Evolutionary conservation across 2,113 vertebrate species (phyloP), one percentile per base, ranked within the genome.

Genomic region (Lepus europaeus): DNA sequence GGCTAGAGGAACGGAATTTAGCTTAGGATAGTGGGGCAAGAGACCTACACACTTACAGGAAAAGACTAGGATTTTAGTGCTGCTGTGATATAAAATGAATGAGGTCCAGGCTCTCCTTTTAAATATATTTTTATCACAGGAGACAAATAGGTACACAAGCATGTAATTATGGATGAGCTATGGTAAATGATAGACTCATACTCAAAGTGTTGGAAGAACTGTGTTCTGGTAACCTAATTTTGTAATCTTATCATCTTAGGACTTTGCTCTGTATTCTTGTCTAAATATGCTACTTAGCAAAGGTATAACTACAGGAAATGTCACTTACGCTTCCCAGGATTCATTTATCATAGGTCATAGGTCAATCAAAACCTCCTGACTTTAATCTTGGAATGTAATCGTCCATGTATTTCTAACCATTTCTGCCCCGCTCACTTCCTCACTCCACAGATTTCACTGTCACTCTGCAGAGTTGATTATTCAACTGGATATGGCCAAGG

Each of bases 371-470:
- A 66, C 56, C 76, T 73, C 51, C 16, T 69, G 78, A 17, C 53
- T 94, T 94, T 74, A 84, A 39, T 69, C 87, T 56, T 88, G 23
- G 25, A 90, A 84, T 79, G 79, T 68, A 12, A 83, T 16, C 39
- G n/a, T 61, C 12, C 49, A 87, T 92, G 63, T n/a, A 53, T 69
- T 4, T 72, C n/a, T 9, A 63, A 25, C 73, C 82, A 79, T 45
- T 39, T 69, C 29, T 33, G 9, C 33, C 36, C 33, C 7, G 74
- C 23, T 95, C 17, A 70, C 27, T 51, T 79, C 39, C 91, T 63
- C 23, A 72, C 2, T 82, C 23, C 45, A 73, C 36, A 61, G 4
- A 17, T 70, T 89, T 94, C 49, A 82, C 86, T 51, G 45, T 76
- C 19, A 22, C 1, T 36, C 12, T 29, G 14, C 9, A 76, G 49